Evolutionary conservation across 2,888 invertebrate genomes (phyloP).

Genomic region (Mamestra brassicae): DNA sequence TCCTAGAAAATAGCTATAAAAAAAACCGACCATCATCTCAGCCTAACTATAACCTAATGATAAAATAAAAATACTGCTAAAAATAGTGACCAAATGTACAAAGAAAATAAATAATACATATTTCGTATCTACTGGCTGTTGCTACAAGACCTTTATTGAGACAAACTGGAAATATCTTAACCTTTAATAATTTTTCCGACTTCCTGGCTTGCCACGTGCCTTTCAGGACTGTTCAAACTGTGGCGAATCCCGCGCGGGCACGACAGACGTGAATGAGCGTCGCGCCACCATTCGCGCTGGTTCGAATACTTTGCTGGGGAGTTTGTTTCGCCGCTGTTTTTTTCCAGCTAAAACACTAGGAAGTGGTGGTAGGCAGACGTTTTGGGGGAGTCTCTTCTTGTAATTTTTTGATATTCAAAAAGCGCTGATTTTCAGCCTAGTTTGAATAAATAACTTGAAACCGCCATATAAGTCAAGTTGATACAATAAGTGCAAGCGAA

Average conservation of each 20-base stretch:
- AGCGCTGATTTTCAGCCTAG: no score
- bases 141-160: background rate
- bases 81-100: background rate
- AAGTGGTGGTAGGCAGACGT: no score
- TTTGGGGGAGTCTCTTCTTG: no score
- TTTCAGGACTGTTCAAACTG: background rate
- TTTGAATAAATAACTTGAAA: no score
- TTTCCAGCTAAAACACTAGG: no score
- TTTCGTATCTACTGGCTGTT: background rate
- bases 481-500: no score
- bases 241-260: background rate
- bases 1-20: background rate
- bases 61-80: background rate
- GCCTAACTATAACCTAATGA: background rate
- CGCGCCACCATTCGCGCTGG: background rate
- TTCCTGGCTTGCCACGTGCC: constrained; percentile 8
- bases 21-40: background rate
- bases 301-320: background rate
- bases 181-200: background rate
- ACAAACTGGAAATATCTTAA: constrained; percentile 1
- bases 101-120: background rate
- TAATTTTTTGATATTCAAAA: no score
- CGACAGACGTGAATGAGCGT: no score
- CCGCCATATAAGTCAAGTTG: no score
- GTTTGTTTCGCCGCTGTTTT: no score